phyloP scores from a whole-genome alignment of 1,140 invertebrate species.

The Rhopalosiphum maidis region DNA sequence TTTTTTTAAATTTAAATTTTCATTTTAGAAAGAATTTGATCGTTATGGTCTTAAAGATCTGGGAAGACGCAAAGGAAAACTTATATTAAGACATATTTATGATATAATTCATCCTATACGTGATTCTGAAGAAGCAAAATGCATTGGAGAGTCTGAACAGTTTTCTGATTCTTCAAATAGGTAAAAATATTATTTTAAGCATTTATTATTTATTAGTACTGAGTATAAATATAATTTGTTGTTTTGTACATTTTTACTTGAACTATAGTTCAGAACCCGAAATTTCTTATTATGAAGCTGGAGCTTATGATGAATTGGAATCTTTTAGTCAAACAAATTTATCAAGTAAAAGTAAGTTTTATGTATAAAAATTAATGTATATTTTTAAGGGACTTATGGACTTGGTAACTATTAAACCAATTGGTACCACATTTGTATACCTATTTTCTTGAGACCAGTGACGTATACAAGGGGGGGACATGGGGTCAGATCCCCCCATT shows the following conservation, averaged over 20 bases:
- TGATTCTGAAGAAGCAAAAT: neutral
- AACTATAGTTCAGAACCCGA: conserved; percentile 33
- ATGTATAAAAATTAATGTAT: neutral
- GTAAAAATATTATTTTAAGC: conserved; percentile 26
- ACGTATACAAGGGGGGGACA: no score
- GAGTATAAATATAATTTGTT: neutral
- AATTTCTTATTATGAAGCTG: conserved; percentile 40
- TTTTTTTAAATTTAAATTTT: neutral
- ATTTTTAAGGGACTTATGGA: neutral
- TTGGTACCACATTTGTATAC: no score
- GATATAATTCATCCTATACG: conserved; percentile 57
- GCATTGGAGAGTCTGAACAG: neutral
- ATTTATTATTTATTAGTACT: neutral
- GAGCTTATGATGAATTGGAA: conserved; percentile 36
- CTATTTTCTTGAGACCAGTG: no score
- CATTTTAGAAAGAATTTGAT: conserved; percentile 59
- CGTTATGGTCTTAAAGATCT: conserved; percentile 59
- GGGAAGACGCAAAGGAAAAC: conserved; percentile 58
- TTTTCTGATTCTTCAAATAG: conserved; percentile 28
- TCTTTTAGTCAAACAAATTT: conserved; percentile 39
- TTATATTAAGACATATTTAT: conserved; percentile 59
- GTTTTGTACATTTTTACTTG: neutral
- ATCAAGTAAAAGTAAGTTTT: conserved; percentile 51
- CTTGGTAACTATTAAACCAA: no score
- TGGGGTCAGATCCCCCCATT: no score